Evolutionary conservation across 2,888 invertebrate species (phyloP).

Genomic region (Hirudinaria manillensis): DNA sequence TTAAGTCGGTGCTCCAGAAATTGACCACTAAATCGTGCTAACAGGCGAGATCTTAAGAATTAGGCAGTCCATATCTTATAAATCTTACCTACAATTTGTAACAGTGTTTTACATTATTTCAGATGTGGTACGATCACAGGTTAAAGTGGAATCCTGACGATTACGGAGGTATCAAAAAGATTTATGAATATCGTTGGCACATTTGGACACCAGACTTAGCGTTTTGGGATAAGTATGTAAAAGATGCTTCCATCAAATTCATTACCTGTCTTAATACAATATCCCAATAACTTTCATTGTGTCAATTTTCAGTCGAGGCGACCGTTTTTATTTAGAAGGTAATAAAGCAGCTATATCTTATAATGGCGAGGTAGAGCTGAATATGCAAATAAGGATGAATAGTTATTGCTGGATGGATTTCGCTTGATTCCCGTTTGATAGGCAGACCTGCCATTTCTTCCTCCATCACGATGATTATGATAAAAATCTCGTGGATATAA

Average conservation of each 20-base stretch:
- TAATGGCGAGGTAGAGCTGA: not conserved
- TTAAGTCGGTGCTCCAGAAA: too few relatives aligned
- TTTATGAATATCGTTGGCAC: not conserved
- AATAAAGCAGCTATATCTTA: not conserved
- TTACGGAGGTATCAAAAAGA: not conserved
- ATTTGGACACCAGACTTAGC: not conserved
- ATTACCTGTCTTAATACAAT: not conserved
- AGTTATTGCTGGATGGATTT: not conserved
- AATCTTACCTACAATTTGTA: too few relatives aligned
- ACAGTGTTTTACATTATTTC: not conserved
- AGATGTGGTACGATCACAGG: not conserved
- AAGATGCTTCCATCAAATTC: not conserved
- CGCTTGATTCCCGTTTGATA: not conserved
- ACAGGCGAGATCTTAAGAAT: too few relatives aligned
- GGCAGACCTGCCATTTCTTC: not conserved
- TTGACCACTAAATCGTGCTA: too few relatives aligned
- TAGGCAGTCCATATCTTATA: too few relatives aligned
- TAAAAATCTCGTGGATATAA: not conserved
- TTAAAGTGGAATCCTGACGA: not conserved
- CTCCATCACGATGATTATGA: not conserved
- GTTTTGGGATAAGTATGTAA: not conserved
- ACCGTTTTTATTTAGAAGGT: not conserved
- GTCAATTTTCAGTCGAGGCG: not conserved
- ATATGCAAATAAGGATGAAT: not conserved
- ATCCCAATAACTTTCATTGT: not conserved